Conservation (phyloP, 1,140 invertebrate species). For the Drosophila pandora region DNA sequence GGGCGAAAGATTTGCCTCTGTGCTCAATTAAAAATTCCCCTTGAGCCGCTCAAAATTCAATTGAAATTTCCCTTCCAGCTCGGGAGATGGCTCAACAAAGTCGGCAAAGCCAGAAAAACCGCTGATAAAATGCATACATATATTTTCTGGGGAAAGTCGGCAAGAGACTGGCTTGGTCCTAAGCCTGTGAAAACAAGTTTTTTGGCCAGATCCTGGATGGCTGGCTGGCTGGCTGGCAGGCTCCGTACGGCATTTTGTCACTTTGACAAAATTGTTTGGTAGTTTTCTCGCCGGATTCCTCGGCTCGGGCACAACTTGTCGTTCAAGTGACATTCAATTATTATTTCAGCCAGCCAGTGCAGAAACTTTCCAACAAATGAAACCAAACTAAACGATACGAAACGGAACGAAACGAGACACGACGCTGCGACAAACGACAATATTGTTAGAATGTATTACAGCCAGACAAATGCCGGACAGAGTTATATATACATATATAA, state of each 20-base stretch:
- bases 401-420: slow-evolving; percentile 19
- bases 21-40: slow-evolving; percentile 77
- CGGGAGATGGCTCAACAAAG: slow-evolving; percentile 37
- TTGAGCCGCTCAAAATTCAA: slow-evolving; percentile 77
- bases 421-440: slow-evolving; percentile 62
- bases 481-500: slow-evolving; percentile 11
- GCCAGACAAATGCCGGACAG: slow-evolving; percentile 48
- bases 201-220: slow-evolving; percentile 56
- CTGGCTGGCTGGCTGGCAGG: slow-evolving; percentile 47
- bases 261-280: slow-evolving; percentile 80
- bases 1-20: slow-evolving; percentile 58
- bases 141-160: background rate
- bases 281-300: slow-evolving; percentile 46
- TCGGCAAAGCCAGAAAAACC: slow-evolving; percentile 62
- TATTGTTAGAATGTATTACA: slow-evolving; percentile 77
- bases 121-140: slow-evolving; percentile 63
- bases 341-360: slow-evolving; percentile 72
- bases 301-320: slow-evolving; percentile 58
- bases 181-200: slow-evolving; percentile 72
- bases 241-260: slow-evolving; percentile 70
- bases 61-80: slow-evolving; percentile 60
- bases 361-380: slow-evolving; percentile 61
- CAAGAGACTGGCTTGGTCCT: slow-evolving; percentile 44
- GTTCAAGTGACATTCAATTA: slow-evolving; percentile 82
- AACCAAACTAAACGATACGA: slow-evolving; percentile 45